A percentile compares a stretch with the other conserved stretches of the same genome.
Conservation (phyloP, 2,113 vertebrate genomes). For the Cyphomyrus discorhynchus region DNA sequence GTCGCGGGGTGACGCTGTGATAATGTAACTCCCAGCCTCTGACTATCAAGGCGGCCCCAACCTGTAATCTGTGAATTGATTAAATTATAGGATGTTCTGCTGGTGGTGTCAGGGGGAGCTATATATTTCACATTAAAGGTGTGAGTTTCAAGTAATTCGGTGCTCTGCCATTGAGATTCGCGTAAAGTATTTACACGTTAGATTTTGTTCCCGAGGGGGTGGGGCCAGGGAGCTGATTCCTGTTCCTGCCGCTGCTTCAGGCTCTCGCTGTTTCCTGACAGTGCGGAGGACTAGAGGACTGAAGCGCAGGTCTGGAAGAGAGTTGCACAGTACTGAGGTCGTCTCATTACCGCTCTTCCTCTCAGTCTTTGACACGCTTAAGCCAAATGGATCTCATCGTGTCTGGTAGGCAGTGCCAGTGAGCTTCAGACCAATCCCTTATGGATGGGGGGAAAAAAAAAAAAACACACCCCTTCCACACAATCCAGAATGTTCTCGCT, state of each 20-base stretch:
- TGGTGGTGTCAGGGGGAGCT: not conserved
- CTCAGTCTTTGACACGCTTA: not conserved
- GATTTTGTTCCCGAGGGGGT: not conserved
- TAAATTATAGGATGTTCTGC: conserved; percentile 81
- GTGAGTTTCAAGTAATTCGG: conserved; percentile 44
- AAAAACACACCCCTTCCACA: not conserved
- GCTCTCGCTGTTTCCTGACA: not conserved
- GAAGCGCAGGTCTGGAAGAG: not conserved
- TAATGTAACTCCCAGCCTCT: not conserved
- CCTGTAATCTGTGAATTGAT: conserved; percentile 82
- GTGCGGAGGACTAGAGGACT: not conserved
- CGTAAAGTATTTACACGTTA: not conserved
- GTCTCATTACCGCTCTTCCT: not conserved
- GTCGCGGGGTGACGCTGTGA: not conserved
- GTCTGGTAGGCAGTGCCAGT: not conserved
- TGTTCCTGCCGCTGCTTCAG: not conserved
- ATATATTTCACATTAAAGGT: conserved; percentile 17
- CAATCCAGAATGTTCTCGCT: not conserved
- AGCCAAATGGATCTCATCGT: not conserved
- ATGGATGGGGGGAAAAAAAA: not conserved
- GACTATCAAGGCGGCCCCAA: conserved; percentile 34
- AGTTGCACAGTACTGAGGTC: not conserved
- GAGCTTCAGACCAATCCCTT: not conserved
- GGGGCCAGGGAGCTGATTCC: not conserved
- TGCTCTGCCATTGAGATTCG: conserved; percentile 25